Evolutionary conservation across 53 echinoderm and acorn worm genomes (phyloP).

Genomic region (Actinopyga echinites): DNA sequence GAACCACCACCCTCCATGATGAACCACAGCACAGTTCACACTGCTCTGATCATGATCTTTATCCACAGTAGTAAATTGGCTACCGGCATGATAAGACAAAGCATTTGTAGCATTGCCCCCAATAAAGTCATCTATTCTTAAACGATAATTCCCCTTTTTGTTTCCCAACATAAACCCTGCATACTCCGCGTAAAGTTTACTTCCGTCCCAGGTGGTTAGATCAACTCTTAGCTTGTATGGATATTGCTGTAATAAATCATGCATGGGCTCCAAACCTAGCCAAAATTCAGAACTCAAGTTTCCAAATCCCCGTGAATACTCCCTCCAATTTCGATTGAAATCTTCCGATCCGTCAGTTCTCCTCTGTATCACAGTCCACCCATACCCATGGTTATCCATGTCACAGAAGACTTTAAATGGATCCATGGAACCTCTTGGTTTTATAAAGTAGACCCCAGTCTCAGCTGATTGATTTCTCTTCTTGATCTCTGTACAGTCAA

Average conservation of each 20-base stretch:
- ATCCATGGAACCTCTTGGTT: conserved; percentile 77
- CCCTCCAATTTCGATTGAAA: conserved; percentile 88
- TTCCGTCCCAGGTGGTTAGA: conserved; percentile 68
- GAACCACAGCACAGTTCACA: conserved; percentile 81
- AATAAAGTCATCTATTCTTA: conserved; percentile 74
- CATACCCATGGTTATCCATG: conserved; percentile 74
- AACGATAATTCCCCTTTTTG: conserved; percentile 66
- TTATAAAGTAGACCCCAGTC: conserved; percentile 89
- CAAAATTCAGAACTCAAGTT: conserved; percentile 77
- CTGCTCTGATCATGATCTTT: conserved; percentile 84
- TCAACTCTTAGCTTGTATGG: conserved; percentile 84
- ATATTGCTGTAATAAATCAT: conserved; percentile 77
- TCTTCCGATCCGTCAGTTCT: conserved; percentile 82
- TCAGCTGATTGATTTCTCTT: conserved; percentile 45
- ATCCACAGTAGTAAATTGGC: conserved; percentile 84
- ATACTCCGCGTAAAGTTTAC: conserved; percentile 74
- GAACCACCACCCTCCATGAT: conserved; percentile 99
- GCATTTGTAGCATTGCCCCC: conserved; percentile 88
- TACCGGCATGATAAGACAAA: conserved; percentile 79
- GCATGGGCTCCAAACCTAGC: conserved; percentile 86
- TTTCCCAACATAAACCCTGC: conserved; percentile 70
- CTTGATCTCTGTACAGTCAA: conserved; percentile 78
- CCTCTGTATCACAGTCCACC: conserved; percentile 96
- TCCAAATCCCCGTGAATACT: conserved; percentile 87
- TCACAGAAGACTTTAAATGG: conserved; percentile 85